Conservation (phyloP, 2,797 vertebrate species). For the Phrynocephalus forsythii region DNA sequence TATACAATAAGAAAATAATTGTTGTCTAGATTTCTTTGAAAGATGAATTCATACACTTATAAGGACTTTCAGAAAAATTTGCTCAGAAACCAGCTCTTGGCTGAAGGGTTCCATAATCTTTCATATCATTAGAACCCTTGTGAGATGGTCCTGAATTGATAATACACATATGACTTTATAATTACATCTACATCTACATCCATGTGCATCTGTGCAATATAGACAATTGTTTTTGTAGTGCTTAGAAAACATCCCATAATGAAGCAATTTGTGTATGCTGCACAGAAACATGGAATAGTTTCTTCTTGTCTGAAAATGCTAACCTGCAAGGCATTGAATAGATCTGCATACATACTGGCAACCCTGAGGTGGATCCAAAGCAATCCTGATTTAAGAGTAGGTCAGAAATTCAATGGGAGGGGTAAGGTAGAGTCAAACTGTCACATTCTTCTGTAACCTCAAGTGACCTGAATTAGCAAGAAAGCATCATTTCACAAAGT, state of each 20-base stretch:
- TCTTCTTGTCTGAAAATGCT: background rate
- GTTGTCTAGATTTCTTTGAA: background rate
- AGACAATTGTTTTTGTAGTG: background rate
- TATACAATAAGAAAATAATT: background rate
- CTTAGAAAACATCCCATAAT: background rate
- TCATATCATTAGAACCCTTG: background rate
- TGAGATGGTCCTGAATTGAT: background rate
- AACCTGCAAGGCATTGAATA: background rate
- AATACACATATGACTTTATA: background rate
- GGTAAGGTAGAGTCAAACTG: no score
- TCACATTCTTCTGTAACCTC: background rate
- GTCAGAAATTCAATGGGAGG: background rate
- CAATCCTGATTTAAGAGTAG: no score
- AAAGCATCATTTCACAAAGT: constrained; percentile 7
- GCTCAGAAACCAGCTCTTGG: background rate
- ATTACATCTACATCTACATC: no score
- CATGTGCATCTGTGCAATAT: no score
- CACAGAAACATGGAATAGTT: background rate
- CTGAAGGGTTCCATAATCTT: background rate
- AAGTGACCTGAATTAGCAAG: background rate
- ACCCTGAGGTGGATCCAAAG: background rate
- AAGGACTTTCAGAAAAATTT: background rate
- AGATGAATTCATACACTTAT: background rate
- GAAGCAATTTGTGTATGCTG: background rate
- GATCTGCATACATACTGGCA: accelerated